Conservation (phyloP, 2,797 vertebrate species). For the Carapus acus region DNA sequence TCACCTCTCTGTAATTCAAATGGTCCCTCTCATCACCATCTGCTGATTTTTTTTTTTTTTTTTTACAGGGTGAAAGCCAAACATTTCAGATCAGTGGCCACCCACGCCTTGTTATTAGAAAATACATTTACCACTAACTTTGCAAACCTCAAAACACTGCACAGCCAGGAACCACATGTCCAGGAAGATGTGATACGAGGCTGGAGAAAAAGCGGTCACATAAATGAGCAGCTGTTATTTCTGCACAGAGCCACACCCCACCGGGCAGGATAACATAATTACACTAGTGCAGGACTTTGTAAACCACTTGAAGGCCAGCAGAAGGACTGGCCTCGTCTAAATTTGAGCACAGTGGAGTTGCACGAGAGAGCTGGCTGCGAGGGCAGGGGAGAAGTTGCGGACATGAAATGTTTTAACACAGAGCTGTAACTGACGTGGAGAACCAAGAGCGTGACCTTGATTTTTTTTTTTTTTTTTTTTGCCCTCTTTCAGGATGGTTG, state of each 20-base stretch:
- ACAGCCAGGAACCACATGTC: constrained; percentile 61
- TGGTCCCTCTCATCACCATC: constrained; percentile 2
- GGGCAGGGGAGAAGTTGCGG: constrained; percentile 23
- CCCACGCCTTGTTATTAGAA: constrained; percentile 62
- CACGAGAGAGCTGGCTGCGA: constrained; percentile 43
- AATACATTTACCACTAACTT: constrained; percentile 43
- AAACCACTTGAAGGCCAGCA: constrained; percentile 67
- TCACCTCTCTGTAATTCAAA: too few species aligned
- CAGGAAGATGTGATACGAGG: constrained; percentile 42
- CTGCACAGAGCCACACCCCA: constrained; percentile 66
- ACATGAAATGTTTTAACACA: constrained; percentile 25
- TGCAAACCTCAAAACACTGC: constrained; percentile 44
- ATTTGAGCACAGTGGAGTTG: constrained; percentile 42
- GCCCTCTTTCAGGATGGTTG: background rate
- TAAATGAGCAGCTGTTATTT: constrained; percentile 71
- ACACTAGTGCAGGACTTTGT: constrained; percentile 45
- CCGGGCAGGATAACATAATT: constrained; percentile 63
- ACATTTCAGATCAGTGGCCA: constrained; percentile 48
- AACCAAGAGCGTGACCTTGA: background rate
- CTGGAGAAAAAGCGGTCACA: constrained; percentile 55
- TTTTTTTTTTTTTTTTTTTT: background rate
- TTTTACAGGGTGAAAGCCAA: constrained; percentile 23
- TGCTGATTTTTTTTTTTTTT: constrained; percentile 14
- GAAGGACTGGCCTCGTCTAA: constrained; percentile 49
- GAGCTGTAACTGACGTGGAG: constrained; percentile 5